These are phyloP conservation scores for Eupleurogrammus muticus DNA, from an alignment of 2,797 vertebrate species.

Conservation along the genomic window DNA sequence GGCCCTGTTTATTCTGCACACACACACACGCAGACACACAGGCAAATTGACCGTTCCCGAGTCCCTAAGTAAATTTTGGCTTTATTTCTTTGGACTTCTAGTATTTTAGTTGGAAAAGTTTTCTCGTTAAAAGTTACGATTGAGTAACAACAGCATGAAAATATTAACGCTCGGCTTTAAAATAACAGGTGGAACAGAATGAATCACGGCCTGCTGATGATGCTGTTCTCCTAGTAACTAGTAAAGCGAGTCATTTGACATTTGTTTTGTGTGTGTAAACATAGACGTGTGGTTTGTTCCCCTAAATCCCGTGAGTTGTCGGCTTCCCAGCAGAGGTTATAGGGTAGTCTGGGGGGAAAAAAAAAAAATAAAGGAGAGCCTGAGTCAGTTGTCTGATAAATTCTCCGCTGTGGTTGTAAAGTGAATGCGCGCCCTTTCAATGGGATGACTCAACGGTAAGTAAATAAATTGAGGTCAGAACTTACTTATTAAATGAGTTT, in stretches of 20 bases:
- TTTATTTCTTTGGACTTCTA: too few relatives aligned
- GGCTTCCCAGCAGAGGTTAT: constrained; percentile 58
- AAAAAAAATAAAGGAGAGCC: not conserved
- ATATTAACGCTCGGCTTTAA: too few relatives aligned
- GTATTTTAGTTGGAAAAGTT: too few relatives aligned
- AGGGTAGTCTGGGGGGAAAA: constrained; percentile 15
- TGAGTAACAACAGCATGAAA: too few relatives aligned
- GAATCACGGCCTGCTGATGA: not conserved
- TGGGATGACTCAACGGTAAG: constrained; percentile 29
- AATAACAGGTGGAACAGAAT: not conserved
- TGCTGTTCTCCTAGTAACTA: not conserved
- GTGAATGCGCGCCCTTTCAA: not conserved
- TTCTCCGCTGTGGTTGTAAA: constrained; percentile 16
- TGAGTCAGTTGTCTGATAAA: constrained; percentile 1
- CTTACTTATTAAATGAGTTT: not conserved
- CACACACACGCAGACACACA: not conserved
- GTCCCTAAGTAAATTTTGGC: too few relatives aligned
- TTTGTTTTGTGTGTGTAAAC: constrained; percentile 5
- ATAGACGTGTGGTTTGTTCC: constrained; percentile 39
- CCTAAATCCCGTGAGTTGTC: constrained; percentile 43
- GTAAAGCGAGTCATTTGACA: not conserved
- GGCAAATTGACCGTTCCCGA: too few relatives aligned
- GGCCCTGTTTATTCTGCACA: constrained; percentile 28
- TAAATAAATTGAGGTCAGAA: constrained; percentile 5
- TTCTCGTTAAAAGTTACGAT: too few relatives aligned